Evolutionary conservation across 37 sponge, comb jelly and placozoan genomes (phyloP).

Genomic region (Haliclona indistincta): DNA sequence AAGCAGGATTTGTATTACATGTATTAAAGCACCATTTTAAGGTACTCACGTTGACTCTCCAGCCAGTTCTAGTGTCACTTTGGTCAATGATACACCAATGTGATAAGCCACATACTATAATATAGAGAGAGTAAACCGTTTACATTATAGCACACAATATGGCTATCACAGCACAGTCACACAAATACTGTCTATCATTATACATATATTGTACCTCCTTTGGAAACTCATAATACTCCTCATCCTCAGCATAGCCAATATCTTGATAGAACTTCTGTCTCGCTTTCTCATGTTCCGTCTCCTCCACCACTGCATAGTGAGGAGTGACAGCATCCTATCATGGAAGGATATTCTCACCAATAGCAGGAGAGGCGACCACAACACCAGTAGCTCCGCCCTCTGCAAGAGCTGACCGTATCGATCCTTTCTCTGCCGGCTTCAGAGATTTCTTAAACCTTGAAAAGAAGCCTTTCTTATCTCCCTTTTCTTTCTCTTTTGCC

Average conservation of each 20-base stretch:
- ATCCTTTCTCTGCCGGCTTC: slow-evolving; percentile 17
- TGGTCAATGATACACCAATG: slow-evolving; percentile 28
- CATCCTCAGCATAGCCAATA: slow-evolving; percentile 68
- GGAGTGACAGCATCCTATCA: background rate
- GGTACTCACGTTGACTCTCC: slow-evolving; percentile 25
- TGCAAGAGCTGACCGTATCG: background rate
- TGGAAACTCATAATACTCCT: slow-evolving; percentile 36
- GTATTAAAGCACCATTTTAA: background rate
- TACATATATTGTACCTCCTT: slow-evolving; percentile 39
- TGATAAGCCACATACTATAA: slow-evolving; percentile 64
- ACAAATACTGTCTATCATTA: background rate
- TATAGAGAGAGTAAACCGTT: background rate
- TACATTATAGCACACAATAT: background rate
- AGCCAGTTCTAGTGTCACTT: slow-evolving; percentile 32
- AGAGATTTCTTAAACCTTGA: slow-evolving; percentile 40
- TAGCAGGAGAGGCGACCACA: background rate
- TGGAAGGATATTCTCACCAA: background rate
- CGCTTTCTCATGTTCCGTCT: slow-evolving; percentile 35
- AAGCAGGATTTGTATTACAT: background rate
- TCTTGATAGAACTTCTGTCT: slow-evolving; percentile 41
- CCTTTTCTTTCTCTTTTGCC: slow-evolving; percentile 1
- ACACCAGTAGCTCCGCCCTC: slow-evolving; percentile 2
- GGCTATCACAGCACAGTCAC: background rate
- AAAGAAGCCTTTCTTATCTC: slow-evolving; percentile 48
- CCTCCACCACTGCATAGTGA: background rate